Percentiles rank a stretch among this genome's conserved stretches.
phyloP scores from a whole-genome alignment of 2,113 vertebrate species.

The Turnix velox region DNA sequence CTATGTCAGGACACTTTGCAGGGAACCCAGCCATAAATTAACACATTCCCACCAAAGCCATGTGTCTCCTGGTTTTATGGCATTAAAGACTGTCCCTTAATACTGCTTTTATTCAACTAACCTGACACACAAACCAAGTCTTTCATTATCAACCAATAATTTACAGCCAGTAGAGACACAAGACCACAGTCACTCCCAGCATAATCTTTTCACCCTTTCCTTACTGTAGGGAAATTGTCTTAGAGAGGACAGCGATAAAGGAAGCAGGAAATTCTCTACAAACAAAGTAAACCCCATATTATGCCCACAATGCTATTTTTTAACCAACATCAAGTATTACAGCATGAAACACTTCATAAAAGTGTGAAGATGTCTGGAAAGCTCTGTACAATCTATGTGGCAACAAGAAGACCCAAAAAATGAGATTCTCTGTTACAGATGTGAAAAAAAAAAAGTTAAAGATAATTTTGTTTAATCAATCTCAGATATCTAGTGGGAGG shows the following conservation, averaged over 20 bases:
- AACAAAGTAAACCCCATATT: background rate
- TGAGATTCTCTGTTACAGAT: background rate
- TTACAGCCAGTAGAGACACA: background rate
- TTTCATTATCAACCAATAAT: background rate
- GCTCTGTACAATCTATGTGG: background rate
- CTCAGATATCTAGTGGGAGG: too few species aligned
- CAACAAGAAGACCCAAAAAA: background rate
- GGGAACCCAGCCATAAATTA: background rate
- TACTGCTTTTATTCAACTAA: background rate
- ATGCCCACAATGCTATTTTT: background rate
- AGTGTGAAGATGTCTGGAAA: background rate
- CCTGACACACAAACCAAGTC: background rate
- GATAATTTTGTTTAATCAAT: background rate
- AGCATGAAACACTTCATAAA: background rate
- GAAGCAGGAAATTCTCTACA: background rate
- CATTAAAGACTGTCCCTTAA: background rate
- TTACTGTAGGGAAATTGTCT: background rate
- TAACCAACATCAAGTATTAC: too few species aligned
- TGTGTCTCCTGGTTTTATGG: background rate
- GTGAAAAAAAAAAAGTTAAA: background rate
- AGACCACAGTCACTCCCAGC: background rate
- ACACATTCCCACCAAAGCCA: background rate
- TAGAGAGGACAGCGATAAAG: accelerated
- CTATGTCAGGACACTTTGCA: background rate
- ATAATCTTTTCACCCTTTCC: background rate